Base-by-base conservation (phyloP, 2,797 vertebrate species). In the Alcedo atthis region DNA sequence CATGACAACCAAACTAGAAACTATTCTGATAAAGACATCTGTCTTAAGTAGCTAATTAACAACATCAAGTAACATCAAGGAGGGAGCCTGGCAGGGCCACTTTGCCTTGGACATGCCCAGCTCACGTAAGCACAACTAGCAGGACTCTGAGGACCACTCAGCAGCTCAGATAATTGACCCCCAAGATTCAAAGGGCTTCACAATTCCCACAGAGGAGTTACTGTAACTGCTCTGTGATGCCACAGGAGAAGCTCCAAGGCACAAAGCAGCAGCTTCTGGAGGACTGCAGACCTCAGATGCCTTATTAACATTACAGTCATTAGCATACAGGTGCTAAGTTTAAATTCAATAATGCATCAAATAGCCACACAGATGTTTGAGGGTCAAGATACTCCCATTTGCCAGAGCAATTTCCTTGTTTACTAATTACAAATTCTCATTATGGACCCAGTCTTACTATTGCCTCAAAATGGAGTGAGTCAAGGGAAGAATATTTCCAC, bases 131-230 rank as follows among this genome's bases (percentile, higher is more conserved):
- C 1, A 0, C 17, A 54, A 43, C 15, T 5, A 54, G 54, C 18
- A 77, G 40, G 57, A 74, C 40, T 66, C 8, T 15, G 9, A 64
- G 26, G 15, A 49, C 24, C 32, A 43, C 32, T 33, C 11, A 51
- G 19, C 4, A 13, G 17, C 66, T 32, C 33, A 59, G 26, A 55
- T 1, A 0, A 43, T 13, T 24, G 24, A 28, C 12, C 6, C n/a
- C 28, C 0, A 0, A 48, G 14, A 54, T 49, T 9, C 5, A 2
- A 57, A 68, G 5, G 17, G 28, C 54, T 68, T 25, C 4, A 1
- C 1, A 2, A 51, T 12, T 55, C 28, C 54, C 25, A 11, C 5
- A 8, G 21, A 12, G 6, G 14, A 79, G 68, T n/a, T n/a, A 28
- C 30, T 51, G 1, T 5, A 57, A 37, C 6, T 3, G 45, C 53